Base-by-base conservation (phyloP, 2,888 invertebrate genomes). In the Aspidiotus destructor region DNA sequence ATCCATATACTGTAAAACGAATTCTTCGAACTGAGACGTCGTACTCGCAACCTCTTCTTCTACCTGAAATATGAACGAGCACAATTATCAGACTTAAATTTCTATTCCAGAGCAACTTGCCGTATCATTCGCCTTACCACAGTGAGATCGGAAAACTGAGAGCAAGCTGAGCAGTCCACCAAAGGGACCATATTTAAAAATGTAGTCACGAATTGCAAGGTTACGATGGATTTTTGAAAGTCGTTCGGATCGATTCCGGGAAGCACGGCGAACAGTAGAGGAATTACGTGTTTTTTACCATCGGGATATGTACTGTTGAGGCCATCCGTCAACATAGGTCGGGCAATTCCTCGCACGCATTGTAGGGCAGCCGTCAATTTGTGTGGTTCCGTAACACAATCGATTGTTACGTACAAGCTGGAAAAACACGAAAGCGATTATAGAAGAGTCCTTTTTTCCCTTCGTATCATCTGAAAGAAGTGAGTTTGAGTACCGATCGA, bases 241-340 rank as follows among this genome's bases (percentile, higher is more conserved):
- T 95, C 94, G 75, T 95, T 95, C 0, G 91, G 86, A 77, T 95
- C 95, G 57, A 96, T 86, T 13, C 92, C 94, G 0, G 95, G 94
- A 16, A 96, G 78, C 0, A 89, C 82, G 0, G 87, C 85, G 76
- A 88, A 83, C 13, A 95, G 80, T 41, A 95, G 80, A 0, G 92
- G 90, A 16, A 95, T 81, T 0, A 92, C 85, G 74, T 92, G 89
- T 0, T 84, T 83, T 7, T 88, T 87, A 0, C 92, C 92, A 76
- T 89, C 89, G 0, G 85, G 83, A 75, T 84, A 89, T 13, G 73
- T 72, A 40, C 75, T 72, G 62, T 77, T 76, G 53, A 77, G 75
- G 57, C 77, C 74, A 40, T 79, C 78, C 71, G 77, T 76, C 13
- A 86, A 81, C 79, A 87, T 79, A 0, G 85, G 83, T 65, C 87